phyloP scores from a whole-genome alignment of 1,140 invertebrate genomes.

The Pogonognathellus flavescens region DNA sequence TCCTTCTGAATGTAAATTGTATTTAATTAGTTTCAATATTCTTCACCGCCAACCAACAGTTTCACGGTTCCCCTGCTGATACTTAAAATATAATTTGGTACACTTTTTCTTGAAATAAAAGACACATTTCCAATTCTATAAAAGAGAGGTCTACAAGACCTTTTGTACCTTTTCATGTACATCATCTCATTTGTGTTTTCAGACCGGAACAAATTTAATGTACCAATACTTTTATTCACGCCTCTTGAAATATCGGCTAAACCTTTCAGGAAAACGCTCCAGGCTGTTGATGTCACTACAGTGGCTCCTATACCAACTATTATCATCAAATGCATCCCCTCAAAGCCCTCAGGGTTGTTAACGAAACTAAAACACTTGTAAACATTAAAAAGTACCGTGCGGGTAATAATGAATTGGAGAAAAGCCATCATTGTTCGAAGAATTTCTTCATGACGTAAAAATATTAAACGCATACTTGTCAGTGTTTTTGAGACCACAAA shows the following conservation, averaged over 20 bases:
- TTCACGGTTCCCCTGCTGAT: no score
- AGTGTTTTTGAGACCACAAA: no score
- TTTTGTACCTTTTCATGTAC: not conserved
- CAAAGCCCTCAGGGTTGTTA: not conserved
- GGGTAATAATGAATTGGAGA: not conserved
- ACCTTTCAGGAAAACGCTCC: not conserved
- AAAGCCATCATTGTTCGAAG: not conserved
- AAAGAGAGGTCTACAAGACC: no score
- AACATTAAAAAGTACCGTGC: not conserved
- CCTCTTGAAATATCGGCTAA: not conserved
- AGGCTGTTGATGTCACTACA: not conserved
- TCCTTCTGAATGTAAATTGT: no score
- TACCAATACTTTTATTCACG: not conserved
- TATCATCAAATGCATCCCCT: not conserved
- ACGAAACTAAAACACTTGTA: not conserved
- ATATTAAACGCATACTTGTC: no score
- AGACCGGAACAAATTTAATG: not conserved
- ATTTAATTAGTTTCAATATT: no score
- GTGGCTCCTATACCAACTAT: not conserved
- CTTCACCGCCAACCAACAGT: no score
- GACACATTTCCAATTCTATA: no score
- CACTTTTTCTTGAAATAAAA: no score
- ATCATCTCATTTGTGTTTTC: not conserved
- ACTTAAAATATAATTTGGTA: no score
- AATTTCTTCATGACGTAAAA: not conserved